Base-by-base conservation (phyloP, 53 echinoderm and acorn worm genomes). In the Actinopyga echinites region DNA sequence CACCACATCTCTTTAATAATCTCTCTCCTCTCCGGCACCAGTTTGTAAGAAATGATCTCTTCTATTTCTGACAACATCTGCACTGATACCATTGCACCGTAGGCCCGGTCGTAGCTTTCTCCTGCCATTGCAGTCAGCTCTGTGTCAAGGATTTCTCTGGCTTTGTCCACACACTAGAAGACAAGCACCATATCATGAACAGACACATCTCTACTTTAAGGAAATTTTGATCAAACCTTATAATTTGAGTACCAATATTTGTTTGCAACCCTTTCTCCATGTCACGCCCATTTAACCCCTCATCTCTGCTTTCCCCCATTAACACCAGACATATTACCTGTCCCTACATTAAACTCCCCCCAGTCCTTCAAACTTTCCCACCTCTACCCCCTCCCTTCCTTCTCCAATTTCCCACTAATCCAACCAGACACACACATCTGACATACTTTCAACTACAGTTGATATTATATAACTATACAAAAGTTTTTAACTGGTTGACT, bases 31-130 rank as follows among this genome's bases (percentile, higher is more conserved):
- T 96, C 97, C 1, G 97, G 94, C 1, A 96, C 97, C 79, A 96
- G 92, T 69, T 96, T 96, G 86, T 94, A 96, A 60, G 92, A 93
- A 69, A 96, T 92, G 57, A 96, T 96, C 79, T 96, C 97, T 63
- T 96, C 97, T 26, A 96, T 87, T 57, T 96, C 97, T 0, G 97
- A 92, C 24, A 96, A 77, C 97, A 96, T 96, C 97, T 96, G 97
- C 1, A 94, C 97, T 0, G 94, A 92, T 26, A 96, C 97, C 97
- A 96, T 96, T 33, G 97, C 97, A 13, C 97, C 97, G 69, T 96
- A 96, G 55, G 97, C 97, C 24, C 97, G 65, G 92, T 96, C 94
- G 61, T 96, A 96, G 58, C 97, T 96, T 87, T 96, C 97, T 8
- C 97, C 97, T 21, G 97, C 97, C 92, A 94, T 92, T 21, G 97